Evolutionary conservation across 1,140 invertebrate genomes (phyloP).

Genomic region (Geopemphigus sp.): DNA sequence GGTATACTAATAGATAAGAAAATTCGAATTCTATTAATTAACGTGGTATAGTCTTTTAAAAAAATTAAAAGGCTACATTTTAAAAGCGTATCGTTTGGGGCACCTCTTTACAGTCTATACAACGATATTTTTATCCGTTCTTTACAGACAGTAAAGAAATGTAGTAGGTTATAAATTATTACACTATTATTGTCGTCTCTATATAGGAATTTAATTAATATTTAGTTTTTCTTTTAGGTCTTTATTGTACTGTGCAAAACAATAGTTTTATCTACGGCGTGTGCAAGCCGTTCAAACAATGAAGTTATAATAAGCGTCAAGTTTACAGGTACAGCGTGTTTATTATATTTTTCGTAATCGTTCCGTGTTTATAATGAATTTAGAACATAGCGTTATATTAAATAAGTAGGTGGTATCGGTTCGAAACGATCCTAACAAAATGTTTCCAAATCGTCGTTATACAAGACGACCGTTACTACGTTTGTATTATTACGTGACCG

Average conservation of each 20-base stretch:
- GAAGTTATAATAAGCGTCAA: neutral
- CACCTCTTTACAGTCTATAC: no score
- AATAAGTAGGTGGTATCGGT: neutral
- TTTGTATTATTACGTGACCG: no score
- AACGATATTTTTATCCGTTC: no score
- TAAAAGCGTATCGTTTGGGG: no score
- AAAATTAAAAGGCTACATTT: no score
- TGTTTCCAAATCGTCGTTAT: neutral
- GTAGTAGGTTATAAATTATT: constrained; percentile 15
- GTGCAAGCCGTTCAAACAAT: neutral
- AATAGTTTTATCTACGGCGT: constrained; percentile 1
- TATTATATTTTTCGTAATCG: constrained; percentile 22
- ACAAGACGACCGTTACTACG: no score
- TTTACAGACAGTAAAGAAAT: neutral
- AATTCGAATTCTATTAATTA: no score
- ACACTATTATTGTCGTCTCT: neutral
- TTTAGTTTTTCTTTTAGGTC: constrained; percentile 17
- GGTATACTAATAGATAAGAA: no score
- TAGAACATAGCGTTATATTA: neutral
- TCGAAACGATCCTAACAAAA: neutral
- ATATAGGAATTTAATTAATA: constrained; percentile 6
- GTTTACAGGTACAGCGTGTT: neutral
- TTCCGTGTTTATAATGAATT: neutral
- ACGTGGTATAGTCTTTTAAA: no score
- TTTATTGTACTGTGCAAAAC: neutral